A percentile compares a stretch with the other conserved stretches of the same genome.
phyloP scores from a whole-genome alignment of 2,113 vertebrate genomes.

The Dendrocopos noguchii region DNA sequence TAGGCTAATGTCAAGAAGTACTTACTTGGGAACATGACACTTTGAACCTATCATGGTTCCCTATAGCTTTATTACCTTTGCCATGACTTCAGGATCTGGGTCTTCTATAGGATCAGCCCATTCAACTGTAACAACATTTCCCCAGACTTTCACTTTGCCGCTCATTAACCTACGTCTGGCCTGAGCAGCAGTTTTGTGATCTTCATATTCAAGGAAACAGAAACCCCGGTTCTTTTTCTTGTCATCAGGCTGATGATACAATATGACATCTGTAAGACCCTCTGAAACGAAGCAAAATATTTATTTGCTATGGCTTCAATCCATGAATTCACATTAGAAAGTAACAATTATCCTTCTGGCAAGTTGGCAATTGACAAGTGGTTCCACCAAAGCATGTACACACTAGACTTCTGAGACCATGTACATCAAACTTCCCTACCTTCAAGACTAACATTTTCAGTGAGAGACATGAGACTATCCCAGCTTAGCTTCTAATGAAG shows the following conservation, averaged over 20 bases:
- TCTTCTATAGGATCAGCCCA: conserved; percentile 99
- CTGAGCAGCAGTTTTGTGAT: conserved; percentile 97
- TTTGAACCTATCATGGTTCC: background rate
- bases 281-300: conserved; percentile 79
- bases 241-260: conserved; percentile 97
- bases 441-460: background rate
- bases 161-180: conserved; percentile 97
- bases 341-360: background rate
- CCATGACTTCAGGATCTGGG: conserved; percentile 98
- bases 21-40: background rate
- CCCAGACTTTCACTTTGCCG: conserved; percentile 98
- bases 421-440: background rate
- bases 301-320: background rate
- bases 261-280: conserved; percentile 97
- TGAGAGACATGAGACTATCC: background rate
- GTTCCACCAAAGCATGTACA: background rate
- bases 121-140: conserved; percentile 96
- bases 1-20: background rate
- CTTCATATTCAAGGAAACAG: conserved; percentile 98
- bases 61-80: conserved; percentile 84
- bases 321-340: background rate
- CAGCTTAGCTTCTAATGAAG: background rate
- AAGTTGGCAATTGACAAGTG: background rate
- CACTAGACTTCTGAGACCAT: background rate
- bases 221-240: conserved; percentile 99